These are phyloP conservation scores for Oryzias javanicus DNA, from an alignment of 2,113 vertebrate genomes.

Conservation along the genomic window DNA sequence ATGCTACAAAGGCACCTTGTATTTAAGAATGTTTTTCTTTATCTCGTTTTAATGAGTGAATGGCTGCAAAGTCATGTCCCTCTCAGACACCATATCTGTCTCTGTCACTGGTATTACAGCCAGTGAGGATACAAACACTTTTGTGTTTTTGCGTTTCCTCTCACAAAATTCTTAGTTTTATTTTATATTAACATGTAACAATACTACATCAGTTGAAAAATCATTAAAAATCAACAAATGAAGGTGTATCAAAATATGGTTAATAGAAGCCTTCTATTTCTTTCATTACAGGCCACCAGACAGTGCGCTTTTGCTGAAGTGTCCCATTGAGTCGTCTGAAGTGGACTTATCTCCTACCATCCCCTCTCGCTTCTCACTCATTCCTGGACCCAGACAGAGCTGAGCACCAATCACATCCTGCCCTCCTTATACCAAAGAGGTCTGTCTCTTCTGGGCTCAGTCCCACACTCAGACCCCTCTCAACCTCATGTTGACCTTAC, in stretches of 20 bases:
- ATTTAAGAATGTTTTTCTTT: conserved; percentile 41
- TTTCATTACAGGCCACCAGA: conserved; percentile 21
- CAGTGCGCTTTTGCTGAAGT: conserved; percentile 45
- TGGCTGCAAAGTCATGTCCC: conserved; percentile 67
- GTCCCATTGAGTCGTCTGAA: conserved; percentile 53
- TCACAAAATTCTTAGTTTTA: conserved; percentile 1
- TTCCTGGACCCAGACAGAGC: conserved; percentile 43
- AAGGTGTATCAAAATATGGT: neutral
- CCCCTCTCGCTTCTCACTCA: conserved; percentile 29
- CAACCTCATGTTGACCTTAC: conserved; percentile 13
- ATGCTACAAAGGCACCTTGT: no score
- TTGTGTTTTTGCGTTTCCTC: neutral
- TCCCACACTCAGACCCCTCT: conserved; percentile 40
- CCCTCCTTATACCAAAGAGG: conserved; percentile 32
- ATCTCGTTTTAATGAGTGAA: conserved; percentile 67
- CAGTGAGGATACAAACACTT: conserved; percentile 13
- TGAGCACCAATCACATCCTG: conserved; percentile 40
- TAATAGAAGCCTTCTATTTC: conserved; percentile 22
- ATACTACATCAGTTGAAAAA: neutral
- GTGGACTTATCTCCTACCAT: conserved; percentile 59
- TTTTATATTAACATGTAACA: neutral
- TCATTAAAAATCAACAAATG: neutral
- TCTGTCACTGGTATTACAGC: conserved; percentile 47
- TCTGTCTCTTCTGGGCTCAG: conserved; percentile 28
- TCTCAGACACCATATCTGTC: conserved; percentile 68